A percentile compares a stretch with the other conserved stretches of the same genome.
phyloP scores from a whole-genome alignment of 2,113 vertebrate genomes.

The Corythaeola cristata region DNA sequence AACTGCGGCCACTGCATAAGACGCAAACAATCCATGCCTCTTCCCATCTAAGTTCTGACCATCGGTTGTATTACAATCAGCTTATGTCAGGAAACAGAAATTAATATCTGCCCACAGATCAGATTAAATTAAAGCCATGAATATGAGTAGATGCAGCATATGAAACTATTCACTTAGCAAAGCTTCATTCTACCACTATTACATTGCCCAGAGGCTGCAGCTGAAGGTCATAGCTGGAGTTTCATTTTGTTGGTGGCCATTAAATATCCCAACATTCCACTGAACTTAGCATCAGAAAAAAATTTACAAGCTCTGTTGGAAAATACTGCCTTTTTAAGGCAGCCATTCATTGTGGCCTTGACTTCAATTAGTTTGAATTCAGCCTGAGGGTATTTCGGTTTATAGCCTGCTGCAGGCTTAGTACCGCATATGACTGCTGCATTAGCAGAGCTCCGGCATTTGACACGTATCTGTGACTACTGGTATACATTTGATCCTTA shows the following conservation, averaged over 20 bases:
- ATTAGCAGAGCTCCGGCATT: constrained; percentile 8
- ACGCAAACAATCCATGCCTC: background rate
- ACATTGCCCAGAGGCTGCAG: background rate
- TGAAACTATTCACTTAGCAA: background rate
- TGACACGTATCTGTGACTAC: background rate
- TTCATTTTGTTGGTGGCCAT: background rate
- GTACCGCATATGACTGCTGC: background rate
- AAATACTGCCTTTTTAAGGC: background rate
- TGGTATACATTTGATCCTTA: background rate
- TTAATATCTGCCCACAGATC: background rate
- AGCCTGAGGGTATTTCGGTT: background rate
- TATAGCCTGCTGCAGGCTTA: background rate
- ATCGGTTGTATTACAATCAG: background rate
- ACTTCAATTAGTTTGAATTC: background rate
- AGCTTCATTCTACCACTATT: background rate
- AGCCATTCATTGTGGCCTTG: background rate
- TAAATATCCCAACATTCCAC: background rate
- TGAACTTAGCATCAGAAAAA: background rate
- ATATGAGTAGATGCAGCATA: background rate
- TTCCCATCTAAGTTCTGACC: background rate
- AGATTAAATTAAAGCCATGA: background rate
- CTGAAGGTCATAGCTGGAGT: background rate
- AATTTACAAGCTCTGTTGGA: background rate
- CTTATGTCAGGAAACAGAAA: background rate
- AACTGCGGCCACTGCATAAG: background rate